Evolutionary conservation across 2,113 vertebrate genomes (phyloP), one percentile per base, ranked within the genome.

Genomic region (Apus apus): DNA sequence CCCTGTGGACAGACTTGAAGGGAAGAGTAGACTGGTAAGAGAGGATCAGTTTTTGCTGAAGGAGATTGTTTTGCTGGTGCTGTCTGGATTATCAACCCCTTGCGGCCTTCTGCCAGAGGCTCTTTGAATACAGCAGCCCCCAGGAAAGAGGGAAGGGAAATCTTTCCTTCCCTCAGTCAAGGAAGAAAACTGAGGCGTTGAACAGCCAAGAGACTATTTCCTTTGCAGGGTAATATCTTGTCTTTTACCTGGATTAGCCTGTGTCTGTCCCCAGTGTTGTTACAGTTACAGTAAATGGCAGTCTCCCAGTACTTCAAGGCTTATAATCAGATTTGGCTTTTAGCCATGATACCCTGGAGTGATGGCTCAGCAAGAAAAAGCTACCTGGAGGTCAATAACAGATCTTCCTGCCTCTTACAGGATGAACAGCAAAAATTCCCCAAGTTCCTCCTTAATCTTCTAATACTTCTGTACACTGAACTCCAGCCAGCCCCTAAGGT

Each of bases 271-370:
- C 19, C 32, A 10, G 30, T 46, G 64, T 58, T 73, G 65, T 80
- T 84, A 60, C 21, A 46, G 65, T 80, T 84, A 60, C 21, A 46
- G 73, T 11, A 73, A 53, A 81, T 92, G 76, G 91, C 70, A 92
- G 26, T 83, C 65, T 96, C 84, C 91, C 86, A 93, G 80, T 84
- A 57, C 76, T 95, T 90, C 65, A 57, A 65, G 73, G 73, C 2
- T 94, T 92, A 81, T 87, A n/a, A 29, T 40, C 57, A 85, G 61
- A 57, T 91, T 72, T 91, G 93, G 81, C 84, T 92, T 92, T 90
- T 71, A 89, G 86, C 89, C 86, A 82, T 0, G 0, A 87, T 71
- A 22, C 32, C 29, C 76, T 73, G 56, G 60, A 87, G 64, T 85
- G 89, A 79, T 85, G 74, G 50, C 62, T 95, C 71, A 87, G 91